A percentile compares a stretch with the other conserved stretches of the same genome.
These are phyloP conservation scores for Takifugu flavidus DNA, from an alignment of 2,113 vertebrate genomes.

Conservation along the genomic window DNA sequence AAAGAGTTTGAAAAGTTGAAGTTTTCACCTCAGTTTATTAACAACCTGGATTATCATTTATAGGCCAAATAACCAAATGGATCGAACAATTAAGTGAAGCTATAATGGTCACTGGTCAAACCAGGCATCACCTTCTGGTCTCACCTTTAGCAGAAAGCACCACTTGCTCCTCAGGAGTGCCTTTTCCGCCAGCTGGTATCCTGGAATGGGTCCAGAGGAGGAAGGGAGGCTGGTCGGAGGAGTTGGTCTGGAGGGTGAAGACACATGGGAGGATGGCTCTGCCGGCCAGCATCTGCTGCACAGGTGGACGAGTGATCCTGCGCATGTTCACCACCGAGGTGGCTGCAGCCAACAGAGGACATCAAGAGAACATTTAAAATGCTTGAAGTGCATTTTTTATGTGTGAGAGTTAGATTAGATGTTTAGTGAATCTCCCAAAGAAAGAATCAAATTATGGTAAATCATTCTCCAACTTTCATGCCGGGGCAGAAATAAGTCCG, in stretches of 20 bases:
- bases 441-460: too few relatives aligned
- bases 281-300: conserved; percentile 79
- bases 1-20: background rate
- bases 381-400: too few relatives aligned
- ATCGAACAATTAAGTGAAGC: background rate
- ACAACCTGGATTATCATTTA: background rate
- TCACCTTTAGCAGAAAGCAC: conserved; percentile 85
- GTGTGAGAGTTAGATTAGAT: too few relatives aligned
- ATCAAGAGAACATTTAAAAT: conserved; percentile 11
- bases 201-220: conserved; percentile 87
- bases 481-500: too few relatives aligned
- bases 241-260: conserved; percentile 71
- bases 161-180: conserved; percentile 70
- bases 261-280: conserved; percentile 84
- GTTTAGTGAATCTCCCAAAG: too few relatives aligned
- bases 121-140: background rate
- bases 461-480: too few relatives aligned
- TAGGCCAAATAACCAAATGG: background rate
- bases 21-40: too few relatives aligned
- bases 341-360: conserved; percentile 46
- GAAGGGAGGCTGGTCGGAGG: conserved; percentile 58
- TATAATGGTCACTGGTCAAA: conserved; percentile 1
- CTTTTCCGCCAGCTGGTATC: conserved; percentile 46
- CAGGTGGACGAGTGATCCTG: conserved; percentile 69
- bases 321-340: conserved; percentile 81